phyloP scores from a whole-genome alignment of 2,888 invertebrate species.

The Tipula vernalis region DNA sequence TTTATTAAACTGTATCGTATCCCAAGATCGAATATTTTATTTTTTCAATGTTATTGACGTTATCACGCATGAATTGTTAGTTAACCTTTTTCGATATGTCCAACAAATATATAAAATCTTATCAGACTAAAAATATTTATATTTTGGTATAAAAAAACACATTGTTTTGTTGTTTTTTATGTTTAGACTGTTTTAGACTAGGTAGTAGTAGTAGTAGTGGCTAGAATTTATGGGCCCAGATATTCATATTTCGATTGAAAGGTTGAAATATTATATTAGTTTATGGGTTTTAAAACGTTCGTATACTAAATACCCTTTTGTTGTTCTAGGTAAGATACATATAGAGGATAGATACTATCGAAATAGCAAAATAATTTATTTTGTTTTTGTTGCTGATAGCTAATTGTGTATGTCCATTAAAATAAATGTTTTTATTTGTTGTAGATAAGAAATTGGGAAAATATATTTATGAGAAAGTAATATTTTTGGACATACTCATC shows the following conservation, averaged over 20 bases:
- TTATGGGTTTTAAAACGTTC: background rate
- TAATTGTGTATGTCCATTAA: background rate
- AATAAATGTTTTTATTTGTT: background rate
- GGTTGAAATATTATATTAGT: background rate
- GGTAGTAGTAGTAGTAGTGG: background rate
- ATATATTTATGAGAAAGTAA: background rate
- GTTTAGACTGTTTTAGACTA: background rate
- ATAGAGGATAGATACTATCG: background rate
- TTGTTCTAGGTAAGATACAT: background rate
- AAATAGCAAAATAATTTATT: background rate
- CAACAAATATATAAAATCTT: background rate
- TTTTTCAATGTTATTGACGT: background rate
- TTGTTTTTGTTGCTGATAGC: background rate
- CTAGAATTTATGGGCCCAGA: background rate
- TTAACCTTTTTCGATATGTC: background rate
- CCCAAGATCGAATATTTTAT: background rate
- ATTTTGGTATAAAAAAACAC: background rate
- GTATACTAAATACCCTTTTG: background rate
- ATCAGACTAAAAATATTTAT: background rate
- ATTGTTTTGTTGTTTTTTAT: background rate
- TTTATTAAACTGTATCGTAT: background rate
- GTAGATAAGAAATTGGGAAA: background rate
- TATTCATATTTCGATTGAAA: background rate
- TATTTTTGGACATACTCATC: background rate
- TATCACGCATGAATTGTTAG: background rate